These are phyloP conservation scores for Coilia nasus DNA, from an alignment of 2,797 vertebrate genomes.

Conservation along the genomic window DNA sequence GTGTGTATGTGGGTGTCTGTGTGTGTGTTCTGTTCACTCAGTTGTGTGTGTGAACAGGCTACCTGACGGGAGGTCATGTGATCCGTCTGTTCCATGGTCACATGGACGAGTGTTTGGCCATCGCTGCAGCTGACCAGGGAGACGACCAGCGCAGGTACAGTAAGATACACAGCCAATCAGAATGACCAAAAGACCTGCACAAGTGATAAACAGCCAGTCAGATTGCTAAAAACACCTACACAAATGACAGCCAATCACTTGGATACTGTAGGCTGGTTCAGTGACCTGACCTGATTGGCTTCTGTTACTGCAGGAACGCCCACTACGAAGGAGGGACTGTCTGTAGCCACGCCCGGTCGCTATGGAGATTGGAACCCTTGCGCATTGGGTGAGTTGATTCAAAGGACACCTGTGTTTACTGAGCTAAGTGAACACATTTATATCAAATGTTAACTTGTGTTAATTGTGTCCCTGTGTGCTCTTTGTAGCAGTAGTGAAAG, in stretches of 20 bases:
- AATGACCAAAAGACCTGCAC: neutral
- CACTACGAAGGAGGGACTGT: conserved; percentile 91
- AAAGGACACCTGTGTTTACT: too few species aligned
- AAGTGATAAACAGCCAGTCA: neutral
- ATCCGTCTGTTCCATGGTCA: conserved; percentile 91
- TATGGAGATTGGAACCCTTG: conserved; percentile 91
- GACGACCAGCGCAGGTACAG: conserved; percentile 88
- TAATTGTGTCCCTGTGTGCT: too few species aligned
- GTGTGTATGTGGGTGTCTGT: neutral
- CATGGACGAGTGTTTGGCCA: conserved; percentile 94
- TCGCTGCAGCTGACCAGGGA: conserved; percentile 85
- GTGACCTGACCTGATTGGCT: neutral
- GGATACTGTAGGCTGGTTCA: neutral
- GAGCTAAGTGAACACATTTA: too few species aligned
- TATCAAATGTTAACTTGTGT: too few species aligned
- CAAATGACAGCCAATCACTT: neutral
- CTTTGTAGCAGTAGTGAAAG: too few species aligned
- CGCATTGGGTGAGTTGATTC: conserved; percentile 80
- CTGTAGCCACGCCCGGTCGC: conserved; percentile 89
- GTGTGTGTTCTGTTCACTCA: neutral
- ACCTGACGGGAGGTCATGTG: conserved; percentile 88
- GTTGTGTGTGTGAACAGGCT: conserved; percentile 71
- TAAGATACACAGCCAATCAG: neutral
- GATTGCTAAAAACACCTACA: neutral
- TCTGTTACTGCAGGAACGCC: conserved; percentile 73